phyloP scores from a whole-genome alignment of 2,113 vertebrate genomes.

The Turnix velox region DNA sequence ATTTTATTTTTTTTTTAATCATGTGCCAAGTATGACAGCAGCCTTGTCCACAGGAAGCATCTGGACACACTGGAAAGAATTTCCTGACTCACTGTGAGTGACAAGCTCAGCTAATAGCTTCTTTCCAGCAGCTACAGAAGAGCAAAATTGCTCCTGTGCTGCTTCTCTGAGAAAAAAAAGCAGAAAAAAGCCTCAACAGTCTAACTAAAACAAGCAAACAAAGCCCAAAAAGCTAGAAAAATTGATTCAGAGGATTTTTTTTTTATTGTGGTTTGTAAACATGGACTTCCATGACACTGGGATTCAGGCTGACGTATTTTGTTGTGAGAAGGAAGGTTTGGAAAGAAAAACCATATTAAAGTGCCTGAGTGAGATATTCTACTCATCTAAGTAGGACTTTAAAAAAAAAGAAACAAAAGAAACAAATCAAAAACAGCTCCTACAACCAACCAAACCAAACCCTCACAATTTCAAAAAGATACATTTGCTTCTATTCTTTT shows the following conservation, averaged over 20 bases:
- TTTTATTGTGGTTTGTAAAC: neutral
- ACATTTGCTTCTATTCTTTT: neutral
- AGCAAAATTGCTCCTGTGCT: neutral
- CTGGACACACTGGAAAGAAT: slow-evolving; percentile 46
- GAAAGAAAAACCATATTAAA: neutral
- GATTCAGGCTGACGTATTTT: neutral
- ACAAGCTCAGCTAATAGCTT: neutral
- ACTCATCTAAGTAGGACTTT: neutral
- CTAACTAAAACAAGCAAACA: neutral
- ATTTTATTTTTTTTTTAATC: neutral
- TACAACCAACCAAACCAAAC: neutral
- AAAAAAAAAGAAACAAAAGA: neutral
- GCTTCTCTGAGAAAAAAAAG: neutral
- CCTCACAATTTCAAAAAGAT: neutral
- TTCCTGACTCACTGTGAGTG: neutral
- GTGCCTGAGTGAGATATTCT: neutral
- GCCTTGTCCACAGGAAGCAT: slow-evolving; percentile 43
- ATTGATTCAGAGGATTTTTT: neutral
- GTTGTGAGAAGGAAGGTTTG: neutral
- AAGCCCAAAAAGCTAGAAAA: neutral
- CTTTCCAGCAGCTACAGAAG: neutral
- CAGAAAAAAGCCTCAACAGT: fast-evolving
- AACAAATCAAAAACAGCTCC: neutral
- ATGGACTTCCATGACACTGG: neutral
- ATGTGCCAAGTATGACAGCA: slow-evolving; percentile 17